Evolutionary conservation across 2,888 invertebrate species (phyloP), one percentile per base, ranked within the genome.

Genomic region (Tryphoninae sp.): DNA sequence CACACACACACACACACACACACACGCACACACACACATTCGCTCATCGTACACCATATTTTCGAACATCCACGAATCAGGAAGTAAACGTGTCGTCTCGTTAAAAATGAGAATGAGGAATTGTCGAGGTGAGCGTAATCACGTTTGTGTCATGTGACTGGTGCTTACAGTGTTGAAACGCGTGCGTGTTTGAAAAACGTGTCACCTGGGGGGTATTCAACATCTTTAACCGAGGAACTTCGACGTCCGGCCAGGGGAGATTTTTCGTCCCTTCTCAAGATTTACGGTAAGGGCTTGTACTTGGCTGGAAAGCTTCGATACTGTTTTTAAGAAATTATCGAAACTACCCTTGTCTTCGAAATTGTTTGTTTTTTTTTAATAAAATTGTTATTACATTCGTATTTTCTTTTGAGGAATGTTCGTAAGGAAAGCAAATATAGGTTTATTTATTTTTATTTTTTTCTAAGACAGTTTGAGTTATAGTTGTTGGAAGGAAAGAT

Each of bases 81-180:
- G 65, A 67, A 61, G 13, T 19, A 73, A 67, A 65, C 23, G 42
- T 40, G 33, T 23, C 42, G 26, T 51, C 23, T n/a, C 16, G 4
- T 2, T 6, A 71, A 13, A 13, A 74, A 22, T n/a, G 45, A 78
- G 13, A 62, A 65, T 78, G 59, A 71, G 74, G 62, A 80, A 78
- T 82, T 82, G 78, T 80, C 84, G 74, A 77, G 80, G 80, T 85
- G 83, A 79, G 80, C 79, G 82, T 83, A 81, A 84, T 81, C 81
- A 80, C 73, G 80, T 81, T 85, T 82, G 85, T 84, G 84, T 85
- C 86, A 82, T 84, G 86, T 85, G 85, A 85, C 83, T 84, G 76
- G 77, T 84, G 84, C 69, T 40, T 68, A 65, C 78, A 64, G 74
- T 76, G 83, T 53, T 55, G 75, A 71, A 79, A 64, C 76, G 68